Conservation (phyloP, 2,888 invertebrate species). For the Amphipoea oculea region DNA sequence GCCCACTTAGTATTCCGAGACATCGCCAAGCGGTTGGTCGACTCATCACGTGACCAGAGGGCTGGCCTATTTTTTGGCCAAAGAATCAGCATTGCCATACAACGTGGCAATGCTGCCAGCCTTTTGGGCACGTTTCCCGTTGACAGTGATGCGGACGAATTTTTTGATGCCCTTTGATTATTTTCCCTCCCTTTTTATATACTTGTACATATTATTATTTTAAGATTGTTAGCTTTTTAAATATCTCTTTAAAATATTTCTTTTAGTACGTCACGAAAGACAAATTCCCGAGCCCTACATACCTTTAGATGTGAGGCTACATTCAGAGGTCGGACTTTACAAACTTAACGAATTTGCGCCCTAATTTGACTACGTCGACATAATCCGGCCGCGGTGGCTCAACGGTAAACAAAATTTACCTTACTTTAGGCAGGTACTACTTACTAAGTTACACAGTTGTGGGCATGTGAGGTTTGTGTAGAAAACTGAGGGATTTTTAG, state of each 20-base stretch:
- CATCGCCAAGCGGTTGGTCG: no score
- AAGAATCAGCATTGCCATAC: no score
- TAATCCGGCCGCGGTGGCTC: constrained; percentile 12
- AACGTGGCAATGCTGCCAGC: no score
- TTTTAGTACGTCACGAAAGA: not conserved
- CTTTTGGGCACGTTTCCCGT: no score
- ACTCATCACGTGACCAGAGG: no score
- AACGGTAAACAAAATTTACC: constrained; percentile 23
- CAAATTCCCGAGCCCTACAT: not conserved
- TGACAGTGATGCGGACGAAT: no score
- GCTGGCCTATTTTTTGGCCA: no score
- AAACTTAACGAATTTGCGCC: constrained; percentile 35
- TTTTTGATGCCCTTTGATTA: no score
- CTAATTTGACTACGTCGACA: constrained; percentile 21
- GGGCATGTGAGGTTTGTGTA: not conserved
- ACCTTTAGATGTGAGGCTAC: constrained; percentile 33
- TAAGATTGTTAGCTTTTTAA: no score
- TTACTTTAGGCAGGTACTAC: not conserved
- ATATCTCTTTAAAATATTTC: not conserved
- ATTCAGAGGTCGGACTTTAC: constrained; percentile 24
- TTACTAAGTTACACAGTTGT: not conserved
- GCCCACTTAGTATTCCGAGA: no score
- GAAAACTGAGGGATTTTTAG: not conserved
- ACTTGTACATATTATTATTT: no score
- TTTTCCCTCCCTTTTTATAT: no score